phyloP scores from a whole-genome alignment of 2,888 invertebrate genomes.

The Pachycephus smyrnensis region DNA sequence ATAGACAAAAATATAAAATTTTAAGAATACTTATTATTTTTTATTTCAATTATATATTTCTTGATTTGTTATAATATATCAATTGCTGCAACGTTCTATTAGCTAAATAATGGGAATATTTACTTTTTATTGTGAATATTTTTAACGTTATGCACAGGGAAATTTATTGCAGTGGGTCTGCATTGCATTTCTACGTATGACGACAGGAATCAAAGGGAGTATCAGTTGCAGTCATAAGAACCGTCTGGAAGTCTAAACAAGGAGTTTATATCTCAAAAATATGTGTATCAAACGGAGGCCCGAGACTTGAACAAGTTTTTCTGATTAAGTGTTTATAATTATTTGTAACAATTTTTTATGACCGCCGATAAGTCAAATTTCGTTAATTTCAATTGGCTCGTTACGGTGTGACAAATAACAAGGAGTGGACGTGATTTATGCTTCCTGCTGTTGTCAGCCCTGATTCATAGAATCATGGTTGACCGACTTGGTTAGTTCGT shows the following conservation, averaged over 20 bases:
- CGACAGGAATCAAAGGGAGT: not conserved
- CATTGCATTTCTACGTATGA: not conserved
- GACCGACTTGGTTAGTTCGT: conserved; percentile 72
- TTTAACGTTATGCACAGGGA: not conserved
- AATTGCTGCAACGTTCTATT: not conserved
- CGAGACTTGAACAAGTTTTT: not conserved
- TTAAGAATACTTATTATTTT: not conserved
- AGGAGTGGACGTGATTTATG: conserved; percentile 56
- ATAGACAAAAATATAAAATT: not conserved
- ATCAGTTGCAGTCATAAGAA: not conserved
- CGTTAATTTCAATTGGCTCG: not conserved
- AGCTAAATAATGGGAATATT: not conserved
- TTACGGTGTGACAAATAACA: conserved; percentile 9
- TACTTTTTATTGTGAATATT: not conserved
- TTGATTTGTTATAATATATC: not conserved
- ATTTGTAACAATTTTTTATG: not conserved
- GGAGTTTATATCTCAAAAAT: not conserved
- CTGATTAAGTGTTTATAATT: not conserved
- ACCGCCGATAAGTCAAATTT: not conserved
- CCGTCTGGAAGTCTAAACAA: not conserved
- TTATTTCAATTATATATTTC: not conserved
- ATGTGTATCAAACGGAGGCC: not conserved
- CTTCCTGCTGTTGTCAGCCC: conserved; percentile 62
- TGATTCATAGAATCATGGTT: conserved; percentile 69
- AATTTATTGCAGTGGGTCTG: not conserved